A percentile compares a stretch with the other conserved stretches of the same genome.
These are phyloP conservation scores for Takifugu flavidus DNA, from an alignment of 2,113 vertebrate species.

Conservation along the genomic window DNA sequence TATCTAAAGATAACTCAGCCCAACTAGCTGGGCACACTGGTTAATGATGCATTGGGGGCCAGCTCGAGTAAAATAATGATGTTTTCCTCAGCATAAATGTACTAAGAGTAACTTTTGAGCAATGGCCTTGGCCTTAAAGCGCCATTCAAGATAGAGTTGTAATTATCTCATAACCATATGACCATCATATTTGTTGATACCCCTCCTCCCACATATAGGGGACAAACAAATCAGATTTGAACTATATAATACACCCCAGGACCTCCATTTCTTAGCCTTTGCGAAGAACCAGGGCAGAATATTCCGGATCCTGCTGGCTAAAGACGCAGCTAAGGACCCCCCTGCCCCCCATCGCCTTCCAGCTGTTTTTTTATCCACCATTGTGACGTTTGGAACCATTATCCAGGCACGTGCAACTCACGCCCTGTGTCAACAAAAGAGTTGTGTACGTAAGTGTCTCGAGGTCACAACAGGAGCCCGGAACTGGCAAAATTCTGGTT, in stretches of 20 bases:
- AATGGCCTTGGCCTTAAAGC: no score
- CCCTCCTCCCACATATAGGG: no score
- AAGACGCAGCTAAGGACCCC: conserved; percentile 10
- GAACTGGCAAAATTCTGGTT: not conserved
- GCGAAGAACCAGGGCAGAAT: not conserved
- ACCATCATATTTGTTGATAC: no score
- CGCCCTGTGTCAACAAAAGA: conserved; percentile 34
- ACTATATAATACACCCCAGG: not conserved
- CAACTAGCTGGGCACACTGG: no score
- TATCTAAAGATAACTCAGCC: no score
- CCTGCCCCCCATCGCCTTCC: conserved; percentile 17
- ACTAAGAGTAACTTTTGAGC: no score
- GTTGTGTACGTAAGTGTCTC: conserved; percentile 1
- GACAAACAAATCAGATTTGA: not conserved
- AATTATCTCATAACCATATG: no score
- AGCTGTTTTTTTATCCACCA: conserved; percentile 53
- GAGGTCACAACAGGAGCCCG: conserved; percentile 1
- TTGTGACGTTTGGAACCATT: conserved; percentile 16
- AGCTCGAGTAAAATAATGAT: no score
- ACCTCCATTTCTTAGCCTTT: not conserved
- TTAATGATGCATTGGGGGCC: no score
- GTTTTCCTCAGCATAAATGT: no score
- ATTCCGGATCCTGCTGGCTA: not conserved
- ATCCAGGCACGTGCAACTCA: conserved; percentile 36
- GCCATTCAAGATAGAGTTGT: no score